phyloP scores from a whole-genome alignment of 2,113 vertebrate genomes.

The Ariopsis seemanni region DNA sequence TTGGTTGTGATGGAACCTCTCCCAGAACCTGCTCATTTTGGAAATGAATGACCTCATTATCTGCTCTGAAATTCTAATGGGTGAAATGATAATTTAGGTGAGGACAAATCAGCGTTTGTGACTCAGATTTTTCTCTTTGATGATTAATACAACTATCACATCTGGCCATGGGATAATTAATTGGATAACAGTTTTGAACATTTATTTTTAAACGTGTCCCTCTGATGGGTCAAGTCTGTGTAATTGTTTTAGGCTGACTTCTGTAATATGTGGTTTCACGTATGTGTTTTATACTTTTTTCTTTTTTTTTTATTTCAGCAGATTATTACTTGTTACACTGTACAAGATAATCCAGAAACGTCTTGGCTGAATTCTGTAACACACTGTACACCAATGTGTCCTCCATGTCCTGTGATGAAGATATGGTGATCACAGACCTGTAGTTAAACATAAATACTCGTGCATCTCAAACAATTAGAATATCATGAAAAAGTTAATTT shows the following conservation, averaged over 20 bases:
- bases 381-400: background rate
- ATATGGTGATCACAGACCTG: background rate
- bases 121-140: background rate
- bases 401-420: background rate
- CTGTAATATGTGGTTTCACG: background rate
- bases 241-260: background rate
- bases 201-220: background rate
- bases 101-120: background rate
- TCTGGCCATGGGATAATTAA: background rate
- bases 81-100: background rate
- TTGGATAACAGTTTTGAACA: background rate
- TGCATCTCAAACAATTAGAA: no score
- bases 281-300: background rate
- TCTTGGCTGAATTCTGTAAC: background rate
- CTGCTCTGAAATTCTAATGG: background rate
- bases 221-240: background rate
- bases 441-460: background rate
- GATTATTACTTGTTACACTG: background rate
- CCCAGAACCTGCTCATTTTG: background rate
- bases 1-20: background rate
- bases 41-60: background rate
- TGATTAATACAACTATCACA: background rate
- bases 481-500: no score
- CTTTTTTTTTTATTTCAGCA: background rate
- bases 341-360: background rate